Conservation (phyloP, 2,888 invertebrate species). For the Nezara viridula region DNA sequence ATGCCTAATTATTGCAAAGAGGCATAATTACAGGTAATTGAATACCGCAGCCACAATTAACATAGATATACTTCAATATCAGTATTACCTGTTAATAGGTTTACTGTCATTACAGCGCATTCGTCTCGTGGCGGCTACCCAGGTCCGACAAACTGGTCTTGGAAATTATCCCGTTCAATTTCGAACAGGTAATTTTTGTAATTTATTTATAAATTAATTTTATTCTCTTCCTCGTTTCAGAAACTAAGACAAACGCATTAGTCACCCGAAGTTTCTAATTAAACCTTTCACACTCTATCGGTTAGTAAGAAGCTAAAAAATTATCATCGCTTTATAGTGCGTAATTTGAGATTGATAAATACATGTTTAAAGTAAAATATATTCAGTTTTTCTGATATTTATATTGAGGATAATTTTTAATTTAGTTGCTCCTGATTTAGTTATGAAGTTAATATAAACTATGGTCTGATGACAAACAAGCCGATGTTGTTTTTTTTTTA, state of each 20-base stretch:
- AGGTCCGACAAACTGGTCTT: background rate
- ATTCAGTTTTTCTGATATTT: too few species aligned
- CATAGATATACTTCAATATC: background rate
- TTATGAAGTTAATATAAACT: too few species aligned
- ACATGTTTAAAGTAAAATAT: too few species aligned
- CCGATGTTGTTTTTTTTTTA: too few species aligned
- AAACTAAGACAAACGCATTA: background rate
- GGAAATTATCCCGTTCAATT: background rate
- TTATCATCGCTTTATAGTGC: background rate
- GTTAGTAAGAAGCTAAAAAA: background rate
- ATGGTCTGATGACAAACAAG: too few species aligned
- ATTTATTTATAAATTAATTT: constrained; percentile 5
- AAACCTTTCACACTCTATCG: background rate
- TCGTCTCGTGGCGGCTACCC: background rate
- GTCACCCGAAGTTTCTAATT: background rate
- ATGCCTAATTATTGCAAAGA: background rate
- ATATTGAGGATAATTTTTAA: too few species aligned
- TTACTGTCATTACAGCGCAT: background rate
- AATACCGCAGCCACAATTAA: background rate
- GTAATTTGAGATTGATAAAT: background rate
- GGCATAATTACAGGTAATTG: background rate
- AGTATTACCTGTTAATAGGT: background rate
- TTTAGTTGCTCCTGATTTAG: too few species aligned
- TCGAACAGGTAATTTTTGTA: background rate
- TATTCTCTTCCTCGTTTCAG: background rate